These are phyloP conservation scores for Megalops atlanticus DNA, from an alignment of 2,113 vertebrate species.

Conservation along the genomic window DNA sequence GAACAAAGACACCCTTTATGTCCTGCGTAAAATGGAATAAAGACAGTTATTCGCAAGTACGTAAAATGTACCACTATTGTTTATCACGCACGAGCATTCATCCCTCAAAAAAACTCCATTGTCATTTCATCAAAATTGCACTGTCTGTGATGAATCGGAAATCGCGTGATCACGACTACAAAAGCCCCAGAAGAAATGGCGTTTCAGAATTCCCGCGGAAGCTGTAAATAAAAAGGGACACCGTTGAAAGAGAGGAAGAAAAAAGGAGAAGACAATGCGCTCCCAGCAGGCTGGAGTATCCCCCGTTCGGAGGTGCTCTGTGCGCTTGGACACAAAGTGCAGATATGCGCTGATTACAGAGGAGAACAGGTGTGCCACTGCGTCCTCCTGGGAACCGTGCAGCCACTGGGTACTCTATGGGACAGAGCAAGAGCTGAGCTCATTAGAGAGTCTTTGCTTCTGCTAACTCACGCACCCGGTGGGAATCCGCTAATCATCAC, in stretches of 20 bases:
- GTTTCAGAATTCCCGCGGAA: not conserved
- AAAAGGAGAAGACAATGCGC: conserved; percentile 26
- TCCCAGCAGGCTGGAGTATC: conserved; percentile 44
- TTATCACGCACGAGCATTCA: not conserved
- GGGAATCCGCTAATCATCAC: conserved; percentile 64
- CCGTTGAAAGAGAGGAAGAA: not conserved
- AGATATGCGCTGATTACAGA: conserved; percentile 63
- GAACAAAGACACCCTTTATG: not conserved
- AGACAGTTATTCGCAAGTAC: not conserved
- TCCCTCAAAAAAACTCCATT: not conserved
- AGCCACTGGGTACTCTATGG: conserved; percentile 54
- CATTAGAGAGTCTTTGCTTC: conserved; percentile 74
- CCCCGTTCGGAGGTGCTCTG: conserved; percentile 48
- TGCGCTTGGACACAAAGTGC: conserved; percentile 50
- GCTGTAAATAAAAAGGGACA: conserved; percentile 7
- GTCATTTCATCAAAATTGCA: conserved; percentile 4
- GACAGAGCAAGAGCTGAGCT: conserved; percentile 62
- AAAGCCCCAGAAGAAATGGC: not conserved
- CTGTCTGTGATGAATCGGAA: not conserved
- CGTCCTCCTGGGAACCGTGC: conserved; percentile 54
- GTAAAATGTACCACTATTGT: not conserved
- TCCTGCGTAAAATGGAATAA: not conserved
- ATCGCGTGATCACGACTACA: not conserved
- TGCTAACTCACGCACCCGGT: conserved; percentile 66
- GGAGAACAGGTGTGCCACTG: conserved; percentile 65